Evolutionary conservation across 2,113 vertebrate species (phyloP).

Genomic region (Chionis minor): DNA sequence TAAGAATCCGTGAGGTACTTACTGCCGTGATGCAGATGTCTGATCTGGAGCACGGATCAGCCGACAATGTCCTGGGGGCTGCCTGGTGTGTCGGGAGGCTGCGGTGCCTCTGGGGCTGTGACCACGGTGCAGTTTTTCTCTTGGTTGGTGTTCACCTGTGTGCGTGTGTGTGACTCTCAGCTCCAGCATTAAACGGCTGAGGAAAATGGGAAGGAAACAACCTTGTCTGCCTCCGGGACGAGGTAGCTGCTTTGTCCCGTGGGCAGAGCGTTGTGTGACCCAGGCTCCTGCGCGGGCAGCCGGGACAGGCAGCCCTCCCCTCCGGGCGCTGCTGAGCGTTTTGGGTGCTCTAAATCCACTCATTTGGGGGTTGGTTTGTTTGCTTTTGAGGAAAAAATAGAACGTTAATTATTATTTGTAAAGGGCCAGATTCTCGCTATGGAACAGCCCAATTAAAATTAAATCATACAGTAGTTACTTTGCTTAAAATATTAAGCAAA

Average conservation of each 20-base stretch:
- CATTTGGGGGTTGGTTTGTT: neutral
- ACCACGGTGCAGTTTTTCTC: neutral
- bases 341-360: neutral
- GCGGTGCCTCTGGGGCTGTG: neutral
- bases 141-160: neutral
- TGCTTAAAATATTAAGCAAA: neutral
- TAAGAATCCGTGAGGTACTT: neutral
- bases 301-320: neutral
- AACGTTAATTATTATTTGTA: constrained; percentile 34
- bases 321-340: neutral
- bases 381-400: constrained; percentile 33
- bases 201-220: neutral
- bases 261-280: neutral
- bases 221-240: neutral
- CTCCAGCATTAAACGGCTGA: neutral
- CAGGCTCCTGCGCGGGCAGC: neutral
- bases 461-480: neutral
- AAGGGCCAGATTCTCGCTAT: neutral
- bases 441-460: neutral
- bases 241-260: neutral
- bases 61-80: neutral
- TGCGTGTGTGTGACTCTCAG: neutral
- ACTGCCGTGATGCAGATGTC: neutral
- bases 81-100: neutral
- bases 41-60: neutral